Evolutionary conservation across 2,797 vertebrate species (phyloP).

Genomic region (Novumbra hubbsi): DNA sequence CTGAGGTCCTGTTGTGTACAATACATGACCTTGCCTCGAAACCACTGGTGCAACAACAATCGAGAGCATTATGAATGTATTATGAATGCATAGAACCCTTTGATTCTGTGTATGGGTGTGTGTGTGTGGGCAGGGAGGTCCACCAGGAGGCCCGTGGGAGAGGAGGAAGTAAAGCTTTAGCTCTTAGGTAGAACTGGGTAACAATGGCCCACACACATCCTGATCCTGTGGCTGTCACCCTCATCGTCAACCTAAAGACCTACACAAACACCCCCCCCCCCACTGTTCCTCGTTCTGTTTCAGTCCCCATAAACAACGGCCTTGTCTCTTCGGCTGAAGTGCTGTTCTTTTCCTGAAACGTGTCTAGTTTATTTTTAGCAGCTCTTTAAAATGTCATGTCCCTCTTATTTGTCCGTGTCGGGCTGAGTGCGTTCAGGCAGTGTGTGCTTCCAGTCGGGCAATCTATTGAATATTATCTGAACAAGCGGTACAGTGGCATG

Average conservation of each 20-base stretch:
- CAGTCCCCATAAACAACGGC: slow-evolving; percentile 13
- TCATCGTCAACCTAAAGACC: slow-evolving; percentile 45
- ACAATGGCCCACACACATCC: slow-evolving; percentile 75
- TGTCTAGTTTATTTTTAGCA: slow-evolving; percentile 33
- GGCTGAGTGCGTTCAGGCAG: slow-evolving; percentile 15
- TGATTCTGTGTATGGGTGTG: not conserved
- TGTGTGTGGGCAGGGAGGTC: slow-evolving; percentile 25
- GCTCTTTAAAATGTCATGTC: slow-evolving; percentile 18
- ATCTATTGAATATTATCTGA: not conserved
- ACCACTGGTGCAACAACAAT: not conserved
- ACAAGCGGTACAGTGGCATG: no score
- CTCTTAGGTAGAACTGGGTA: slow-evolving; percentile 59
- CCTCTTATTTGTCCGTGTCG: slow-evolving; percentile 10
- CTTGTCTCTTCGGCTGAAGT: slow-evolving; percentile 39
- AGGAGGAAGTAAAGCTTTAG: slow-evolving; percentile 60
- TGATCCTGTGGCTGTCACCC: slow-evolving; percentile 61
- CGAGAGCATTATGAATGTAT: not conserved
- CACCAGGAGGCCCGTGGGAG: slow-evolving; percentile 41
- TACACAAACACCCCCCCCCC: slow-evolving; percentile 56
- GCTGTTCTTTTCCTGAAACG: slow-evolving; percentile 36
- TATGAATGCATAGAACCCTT: no score
- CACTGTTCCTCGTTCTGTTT: slow-evolving; percentile 65
- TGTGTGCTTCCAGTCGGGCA: slow-evolving; percentile 7
- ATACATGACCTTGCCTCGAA: not conserved
- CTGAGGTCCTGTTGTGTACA: not conserved